These are phyloP conservation scores for Orycteropus afer DNA, from an alignment of 2,113 vertebrate genomes.

Conservation along the genomic window DNA sequence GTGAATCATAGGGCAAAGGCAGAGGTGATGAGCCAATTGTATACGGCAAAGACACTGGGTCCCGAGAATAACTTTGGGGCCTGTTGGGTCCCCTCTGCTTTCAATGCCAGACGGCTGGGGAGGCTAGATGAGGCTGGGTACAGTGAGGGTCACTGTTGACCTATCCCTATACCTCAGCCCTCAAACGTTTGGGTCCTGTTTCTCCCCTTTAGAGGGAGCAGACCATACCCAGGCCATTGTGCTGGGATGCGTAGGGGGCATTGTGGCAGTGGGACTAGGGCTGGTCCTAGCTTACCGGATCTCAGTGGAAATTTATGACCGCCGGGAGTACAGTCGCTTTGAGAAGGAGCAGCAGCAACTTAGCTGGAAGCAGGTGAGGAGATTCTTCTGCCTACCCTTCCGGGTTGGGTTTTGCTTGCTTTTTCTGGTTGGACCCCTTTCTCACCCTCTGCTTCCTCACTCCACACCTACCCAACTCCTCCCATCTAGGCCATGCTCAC, in stretches of 20 bases:
- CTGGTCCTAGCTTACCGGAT: slow-evolving; percentile 82
- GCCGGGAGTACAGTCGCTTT: slow-evolving; percentile 84
- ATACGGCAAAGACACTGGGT: background rate
- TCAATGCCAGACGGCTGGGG: background rate
- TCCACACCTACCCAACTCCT: background rate
- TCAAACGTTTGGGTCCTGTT: background rate
- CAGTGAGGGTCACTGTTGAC: too few relatives aligned
- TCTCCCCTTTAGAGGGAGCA: slow-evolving; percentile 2
- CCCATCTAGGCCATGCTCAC: fast-evolving
- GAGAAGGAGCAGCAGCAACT: slow-evolving; percentile 78
- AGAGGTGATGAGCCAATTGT: background rate
- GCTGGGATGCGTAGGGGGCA: slow-evolving; percentile 77
- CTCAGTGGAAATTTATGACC: slow-evolving; percentile 84
- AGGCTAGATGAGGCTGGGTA: background rate
- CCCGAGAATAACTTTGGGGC: background rate
- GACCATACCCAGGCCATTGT: slow-evolving; percentile 76
- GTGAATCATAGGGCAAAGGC: background rate
- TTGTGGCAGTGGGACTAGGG: slow-evolving; percentile 83
- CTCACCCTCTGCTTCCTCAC: background rate
- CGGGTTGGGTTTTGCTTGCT: background rate
- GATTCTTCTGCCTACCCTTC: fast-evolving
- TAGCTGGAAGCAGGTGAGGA: slow-evolving; percentile 85
- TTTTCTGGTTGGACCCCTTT: too few relatives aligned
- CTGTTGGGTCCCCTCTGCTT: background rate
- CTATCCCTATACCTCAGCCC: background rate